Conservation (phyloP, 2,113 vertebrate genomes). For the Sylvietta virens region DNA sequence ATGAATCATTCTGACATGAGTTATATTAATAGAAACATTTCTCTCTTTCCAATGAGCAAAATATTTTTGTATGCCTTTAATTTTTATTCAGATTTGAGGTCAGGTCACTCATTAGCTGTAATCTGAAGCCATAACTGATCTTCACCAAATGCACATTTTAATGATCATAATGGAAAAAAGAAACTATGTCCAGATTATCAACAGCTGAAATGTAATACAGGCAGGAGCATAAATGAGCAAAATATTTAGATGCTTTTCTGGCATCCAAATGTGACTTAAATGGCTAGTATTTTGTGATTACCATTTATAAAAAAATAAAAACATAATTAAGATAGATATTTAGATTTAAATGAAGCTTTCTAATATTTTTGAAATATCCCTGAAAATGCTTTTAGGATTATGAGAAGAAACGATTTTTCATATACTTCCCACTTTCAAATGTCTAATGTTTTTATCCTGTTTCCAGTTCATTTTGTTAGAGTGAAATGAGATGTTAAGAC, state of each 20-base stretch:
- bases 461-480: conserved; percentile 54
- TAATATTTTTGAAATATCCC: conserved; percentile 79
- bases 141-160: conserved; percentile 74
- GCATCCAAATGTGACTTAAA: conserved; percentile 65
- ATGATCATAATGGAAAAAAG: conserved; percentile 41
- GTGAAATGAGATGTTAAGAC: conserved; percentile 24
- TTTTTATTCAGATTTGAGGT: conserved; percentile 67
- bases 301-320: conserved; percentile 68
- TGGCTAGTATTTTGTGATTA: conserved; percentile 77
- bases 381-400: conserved; percentile 75
- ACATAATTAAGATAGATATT: conserved; percentile 71
- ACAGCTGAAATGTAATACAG: conserved; percentile 21
- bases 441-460: conserved; percentile 67
- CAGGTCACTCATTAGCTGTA: conserved; percentile 60
- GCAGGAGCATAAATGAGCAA: conserved; percentile 49
- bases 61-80: conserved; percentile 77
- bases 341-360: conserved; percentile 80
- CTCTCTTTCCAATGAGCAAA: conserved; percentile 68
- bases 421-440: conserved; percentile 67
- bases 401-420: conserved; percentile 75
- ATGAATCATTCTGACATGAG: conserved; percentile 58
- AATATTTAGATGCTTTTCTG: conserved; percentile 52
- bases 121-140: conserved; percentile 80
- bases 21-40: conserved; percentile 60
- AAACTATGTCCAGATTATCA: conserved; percentile 21